Conservation (phyloP, 2,888 invertebrate genomes). For the Drosophila suboccidentalis region DNA sequence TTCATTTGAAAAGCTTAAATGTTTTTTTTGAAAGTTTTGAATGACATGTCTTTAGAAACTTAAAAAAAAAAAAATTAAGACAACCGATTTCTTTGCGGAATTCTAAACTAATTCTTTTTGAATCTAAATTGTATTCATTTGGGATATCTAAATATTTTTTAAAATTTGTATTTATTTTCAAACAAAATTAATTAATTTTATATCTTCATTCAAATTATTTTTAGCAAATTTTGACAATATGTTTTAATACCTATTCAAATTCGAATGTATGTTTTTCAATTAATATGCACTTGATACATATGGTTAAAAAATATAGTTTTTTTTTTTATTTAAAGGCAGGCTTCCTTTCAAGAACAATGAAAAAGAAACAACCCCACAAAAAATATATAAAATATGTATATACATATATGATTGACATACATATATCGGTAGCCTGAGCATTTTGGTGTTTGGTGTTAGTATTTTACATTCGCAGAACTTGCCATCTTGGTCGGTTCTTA, state of each 20-base stretch:
- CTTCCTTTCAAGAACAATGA: constrained; percentile 22
- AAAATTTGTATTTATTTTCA: too few relatives aligned
- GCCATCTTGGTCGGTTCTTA: neutral
- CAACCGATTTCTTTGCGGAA: too few relatives aligned
- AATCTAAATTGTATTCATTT: too few relatives aligned
- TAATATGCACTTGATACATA: neutral
- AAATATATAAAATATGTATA: constrained; percentile 30
- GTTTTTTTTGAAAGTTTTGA: neutral
- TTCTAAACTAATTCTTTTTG: too few relatives aligned
- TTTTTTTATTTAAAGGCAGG: constrained; percentile 24
- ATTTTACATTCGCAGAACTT: neutral
- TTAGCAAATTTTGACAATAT: too few relatives aligned
- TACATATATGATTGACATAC: neutral
- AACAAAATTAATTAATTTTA: too few relatives aligned
- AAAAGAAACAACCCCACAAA: constrained; percentile 9
- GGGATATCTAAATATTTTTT: too few relatives aligned
- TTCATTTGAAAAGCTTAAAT: too few relatives aligned
- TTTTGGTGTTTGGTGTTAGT: neutral
- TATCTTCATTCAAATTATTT: too few relatives aligned
- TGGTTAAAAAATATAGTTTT: constrained; percentile 12
- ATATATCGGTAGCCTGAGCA: constrained; percentile 1
- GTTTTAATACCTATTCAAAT: too few relatives aligned
- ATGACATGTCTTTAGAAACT: neutral
- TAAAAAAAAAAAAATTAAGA: too few relatives aligned
- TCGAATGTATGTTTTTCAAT: neutral